A percentile compares a stretch with the other conserved stretches of the same genome.
Conservation (phyloP, 2,113 vertebrate genomes). For the Ammodytes dubius region DNA sequence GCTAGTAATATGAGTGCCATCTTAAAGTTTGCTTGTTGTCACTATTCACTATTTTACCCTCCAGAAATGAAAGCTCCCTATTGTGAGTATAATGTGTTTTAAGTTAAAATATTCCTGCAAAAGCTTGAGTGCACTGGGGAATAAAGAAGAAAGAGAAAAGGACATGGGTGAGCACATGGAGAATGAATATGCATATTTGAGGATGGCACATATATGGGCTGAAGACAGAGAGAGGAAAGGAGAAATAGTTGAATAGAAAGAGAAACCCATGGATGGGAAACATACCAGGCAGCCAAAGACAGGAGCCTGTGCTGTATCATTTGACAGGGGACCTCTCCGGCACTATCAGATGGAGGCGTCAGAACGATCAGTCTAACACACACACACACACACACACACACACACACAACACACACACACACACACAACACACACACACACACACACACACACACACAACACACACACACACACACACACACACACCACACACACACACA, state of each 20-base stretch:
- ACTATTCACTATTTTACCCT: not conserved
- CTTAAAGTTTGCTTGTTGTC: not conserved
- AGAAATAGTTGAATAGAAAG: constrained; percentile 34
- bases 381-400: constrained; percentile 55
- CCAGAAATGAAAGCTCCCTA: constrained; percentile 14
- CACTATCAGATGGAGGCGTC: constrained; percentile 91
- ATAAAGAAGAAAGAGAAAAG: not conserved
- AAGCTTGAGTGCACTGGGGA: not conserved
- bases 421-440: constrained; percentile 72
- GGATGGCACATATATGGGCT: constrained; percentile 14
- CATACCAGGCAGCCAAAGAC: constrained; percentile 53
- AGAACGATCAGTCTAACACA: constrained; percentile 88
- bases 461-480: constrained; percentile 64
- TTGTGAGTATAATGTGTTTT: constrained; percentile 1
- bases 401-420: too few species aligned
- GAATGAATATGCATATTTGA: constrained; percentile 16
- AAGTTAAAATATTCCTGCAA: not conserved
- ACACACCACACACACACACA: constrained; percentile 37
- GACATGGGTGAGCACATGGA: not conserved
- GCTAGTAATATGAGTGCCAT: constrained; percentile 15
- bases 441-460: constrained; percentile 66
- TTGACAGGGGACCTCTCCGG: constrained; percentile 90
- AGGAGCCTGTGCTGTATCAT: constrained; percentile 90
- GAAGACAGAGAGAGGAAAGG: not conserved
- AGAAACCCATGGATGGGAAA: constrained; percentile 31